Conservation (phyloP, 2,888 invertebrate species). For the Toxonevra muliebris region DNA sequence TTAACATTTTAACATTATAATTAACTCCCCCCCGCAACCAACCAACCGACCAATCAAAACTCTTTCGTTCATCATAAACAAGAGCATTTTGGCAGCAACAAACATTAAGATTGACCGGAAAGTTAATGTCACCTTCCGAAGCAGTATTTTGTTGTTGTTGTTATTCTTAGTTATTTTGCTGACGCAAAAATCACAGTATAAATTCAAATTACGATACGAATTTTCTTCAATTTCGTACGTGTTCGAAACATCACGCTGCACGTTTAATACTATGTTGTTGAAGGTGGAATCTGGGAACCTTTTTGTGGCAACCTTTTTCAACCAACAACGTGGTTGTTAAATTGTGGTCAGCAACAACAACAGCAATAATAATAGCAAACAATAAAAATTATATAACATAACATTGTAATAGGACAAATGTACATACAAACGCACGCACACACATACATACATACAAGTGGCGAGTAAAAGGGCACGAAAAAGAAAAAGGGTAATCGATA, state of each 20-base stretch:
- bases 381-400: background rate
- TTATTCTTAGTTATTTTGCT: background rate
- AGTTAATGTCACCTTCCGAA: background rate
- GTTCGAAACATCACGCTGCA: background rate
- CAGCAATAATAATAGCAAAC: background rate
- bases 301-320: too few species aligned
- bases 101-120: background rate
- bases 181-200: background rate
- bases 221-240: conserved; percentile 1
- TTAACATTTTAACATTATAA: conserved; percentile 19
- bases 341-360: background rate
- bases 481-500: too few species aligned
- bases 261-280: background rate
- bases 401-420: background rate
- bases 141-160: background rate
- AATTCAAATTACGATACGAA: background rate
- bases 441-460: too few species aligned
- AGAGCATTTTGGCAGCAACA: background rate
- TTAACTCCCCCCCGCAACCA: conserved; percentile 3
- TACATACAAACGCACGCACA: too few species aligned
- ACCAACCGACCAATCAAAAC: background rate
- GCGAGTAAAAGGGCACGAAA: too few species aligned
- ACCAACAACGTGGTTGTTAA: too few species aligned
- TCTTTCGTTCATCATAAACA: background rate
- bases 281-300: too few species aligned